Conservation (phyloP, 2,797 vertebrate genomes). For the Neoniphon sammara region DNA sequence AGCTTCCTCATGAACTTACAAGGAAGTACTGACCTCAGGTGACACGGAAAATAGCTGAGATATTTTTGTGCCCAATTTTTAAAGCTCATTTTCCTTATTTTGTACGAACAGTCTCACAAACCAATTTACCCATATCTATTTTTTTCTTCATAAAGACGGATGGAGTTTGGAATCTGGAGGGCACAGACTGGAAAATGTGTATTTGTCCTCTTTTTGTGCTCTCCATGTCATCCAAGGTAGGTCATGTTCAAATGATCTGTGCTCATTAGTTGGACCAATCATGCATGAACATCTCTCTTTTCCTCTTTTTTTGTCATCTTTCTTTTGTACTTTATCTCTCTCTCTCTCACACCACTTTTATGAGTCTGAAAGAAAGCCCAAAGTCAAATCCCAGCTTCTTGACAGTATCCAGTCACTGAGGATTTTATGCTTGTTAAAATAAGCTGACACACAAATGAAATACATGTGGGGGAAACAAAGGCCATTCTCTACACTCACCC, state of each 20-base stretch:
- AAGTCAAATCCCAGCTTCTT: neutral
- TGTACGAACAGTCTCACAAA: neutral
- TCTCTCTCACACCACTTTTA: neutral
- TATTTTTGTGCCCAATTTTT: neutral
- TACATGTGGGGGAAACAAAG: too few relatives aligned
- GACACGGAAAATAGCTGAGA: neutral
- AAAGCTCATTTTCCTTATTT: neutral
- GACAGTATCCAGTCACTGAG: neutral
- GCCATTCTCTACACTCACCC: too few relatives aligned
- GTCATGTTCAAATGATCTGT: constrained; percentile 31
- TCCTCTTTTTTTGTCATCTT: constrained; percentile 14
- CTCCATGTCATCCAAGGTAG: constrained; percentile 10
- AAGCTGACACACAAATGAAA: neutral
- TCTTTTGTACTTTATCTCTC: neutral
- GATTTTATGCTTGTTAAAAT: neutral
- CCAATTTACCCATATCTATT: neutral
- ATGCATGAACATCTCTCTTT: constrained; percentile 48
- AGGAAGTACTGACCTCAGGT: neutral
- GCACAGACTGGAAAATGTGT: neutral
- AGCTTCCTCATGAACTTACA: constrained; percentile 12
- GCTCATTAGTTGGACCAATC: constrained; percentile 41
- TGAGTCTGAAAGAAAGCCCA: neutral
- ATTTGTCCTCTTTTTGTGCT: constrained; percentile 14
- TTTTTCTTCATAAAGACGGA: neutral
- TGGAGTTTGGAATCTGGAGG: neutral